Conservation (phyloP, 1,140 invertebrate genomes). For the Armadillidium nasatum region DNA sequence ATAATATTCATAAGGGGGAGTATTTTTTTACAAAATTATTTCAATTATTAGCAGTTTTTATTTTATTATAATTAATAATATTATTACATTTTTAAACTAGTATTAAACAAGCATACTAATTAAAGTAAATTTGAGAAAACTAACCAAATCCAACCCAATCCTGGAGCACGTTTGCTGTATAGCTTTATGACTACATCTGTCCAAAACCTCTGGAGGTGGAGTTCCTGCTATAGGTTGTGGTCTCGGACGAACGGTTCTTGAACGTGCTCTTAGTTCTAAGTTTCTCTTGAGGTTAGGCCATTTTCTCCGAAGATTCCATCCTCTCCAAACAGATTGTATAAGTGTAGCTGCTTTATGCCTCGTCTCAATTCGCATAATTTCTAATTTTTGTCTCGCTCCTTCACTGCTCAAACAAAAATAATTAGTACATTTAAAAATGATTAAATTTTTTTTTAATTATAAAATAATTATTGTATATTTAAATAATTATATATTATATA, state of each 20-base stretch:
- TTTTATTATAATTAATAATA: too few relatives aligned
- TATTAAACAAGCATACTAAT: too few relatives aligned
- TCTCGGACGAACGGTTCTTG: constrained; percentile 48
- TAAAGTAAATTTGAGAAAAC: constrained; percentile 38
- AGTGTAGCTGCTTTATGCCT: constrained; percentile 67
- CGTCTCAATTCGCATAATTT: constrained; percentile 69
- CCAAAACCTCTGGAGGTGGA: constrained; percentile 50
- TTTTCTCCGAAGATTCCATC: constrained; percentile 65
- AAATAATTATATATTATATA: too few relatives aligned
- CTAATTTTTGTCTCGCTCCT: constrained; percentile 81
- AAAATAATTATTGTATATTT: too few relatives aligned
- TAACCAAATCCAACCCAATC: constrained; percentile 80
- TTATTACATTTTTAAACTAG: too few relatives aligned
- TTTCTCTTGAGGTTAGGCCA: constrained; percentile 61
- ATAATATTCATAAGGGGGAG: too few relatives aligned
- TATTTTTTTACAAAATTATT: too few relatives aligned
- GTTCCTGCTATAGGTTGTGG: constrained; percentile 80
- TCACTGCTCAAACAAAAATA: constrained; percentile 60
- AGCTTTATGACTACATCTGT: constrained; percentile 77
- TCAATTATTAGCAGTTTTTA: too few relatives aligned
- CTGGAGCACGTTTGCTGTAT: constrained; percentile 83
- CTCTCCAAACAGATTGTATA: constrained; percentile 76
- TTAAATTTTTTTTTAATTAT: too few relatives aligned
- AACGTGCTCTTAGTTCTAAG: constrained; percentile 37
- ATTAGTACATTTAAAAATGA: too few relatives aligned